Evolutionary conservation across 1,140 invertebrate species (phyloP), one percentile per base, ranked within the genome.

Genomic region (Ceratitis capitata): DNA sequence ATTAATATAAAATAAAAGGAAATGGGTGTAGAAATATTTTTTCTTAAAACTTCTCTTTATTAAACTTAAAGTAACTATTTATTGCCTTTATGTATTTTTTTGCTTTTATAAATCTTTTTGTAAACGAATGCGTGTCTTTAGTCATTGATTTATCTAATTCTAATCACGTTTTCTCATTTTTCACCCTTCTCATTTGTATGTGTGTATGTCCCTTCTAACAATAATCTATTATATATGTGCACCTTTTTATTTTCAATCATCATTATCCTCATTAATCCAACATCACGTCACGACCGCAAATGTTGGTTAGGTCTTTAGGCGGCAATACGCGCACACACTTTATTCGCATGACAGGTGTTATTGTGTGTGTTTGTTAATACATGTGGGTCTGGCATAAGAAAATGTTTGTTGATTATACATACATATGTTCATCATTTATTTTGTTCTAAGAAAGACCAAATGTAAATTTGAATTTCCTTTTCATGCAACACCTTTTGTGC

Each of bases 191-290:
- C n/a, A n/a, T n/a, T n/a, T n/a, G n/a, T n/a, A n/a, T n/a, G n/a
- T n/a, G n/a, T n/a, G n/a, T n/a, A n/a, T n/a, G n/a, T n/a, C n/a
- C n/a, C n/a, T n/a, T n/a, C n/a, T n/a, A n/a, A n/a, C n/a, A n/a
- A n/a, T n/a, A n/a, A n/a, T n/a, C n/a, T n/a, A n/a, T n/a, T n/a
- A n/a, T n/a, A n/a, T n/a, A n/a, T n/a, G n/a, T n/a, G n/a, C n/a
- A n/a, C 51, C 51, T 19, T 39, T n/a, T 35, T 35, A 29, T 35
- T 69, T 69, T 35, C 61, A 35, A 69, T 69, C 61, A 69, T 69
- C 61, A 69, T 69, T 69, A 69, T 69, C 61, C 61, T 39, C 61
- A 35, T 69, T 69, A 69, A 69, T 35, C 61, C 32, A n/a, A n/a
- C 29, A 69, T 16, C 61, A 69, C 61, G 5, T 39, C 16, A 69